phyloP scores from a whole-genome alignment of 2,797 vertebrate species.

The Ammospiza maritima region DNA sequence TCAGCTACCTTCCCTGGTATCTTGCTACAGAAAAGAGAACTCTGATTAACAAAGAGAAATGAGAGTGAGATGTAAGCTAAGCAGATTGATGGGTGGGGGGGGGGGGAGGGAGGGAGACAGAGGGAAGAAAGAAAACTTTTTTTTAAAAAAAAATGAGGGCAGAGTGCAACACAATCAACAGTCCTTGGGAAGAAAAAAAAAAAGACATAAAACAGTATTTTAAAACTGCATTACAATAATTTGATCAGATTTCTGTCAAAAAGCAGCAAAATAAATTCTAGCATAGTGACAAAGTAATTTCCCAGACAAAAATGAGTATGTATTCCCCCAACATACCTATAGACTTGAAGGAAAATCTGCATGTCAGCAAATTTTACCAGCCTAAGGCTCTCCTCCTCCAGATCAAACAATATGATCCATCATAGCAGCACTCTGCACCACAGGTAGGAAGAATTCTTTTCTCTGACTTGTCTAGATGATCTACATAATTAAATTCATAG shows the following conservation, averaged over 20 bases:
- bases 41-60: background rate
- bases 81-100: background rate
- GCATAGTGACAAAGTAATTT: background rate
- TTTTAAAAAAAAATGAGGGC: background rate
- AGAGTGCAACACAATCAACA: background rate
- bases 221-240: background rate
- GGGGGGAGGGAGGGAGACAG: background rate
- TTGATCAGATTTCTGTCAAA: background rate
- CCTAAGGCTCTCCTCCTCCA: background rate
- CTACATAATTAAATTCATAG: slow-evolving; percentile 5
- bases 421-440: background rate
- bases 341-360: background rate
- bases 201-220: background rate
- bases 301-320: background rate
- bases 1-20: background rate
- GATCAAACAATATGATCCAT: background rate
- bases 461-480: background rate
- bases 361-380: background rate
- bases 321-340: background rate
- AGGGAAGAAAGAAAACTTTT: background rate
- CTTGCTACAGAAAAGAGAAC: background rate
- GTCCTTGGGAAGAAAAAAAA: too few relatives aligned
- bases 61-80: background rate
- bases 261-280: background rate
- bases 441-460: background rate